Evolutionary conservation across 2,888 invertebrate genomes (phyloP).

Genomic region (Anarsia innoxiella): DNA sequence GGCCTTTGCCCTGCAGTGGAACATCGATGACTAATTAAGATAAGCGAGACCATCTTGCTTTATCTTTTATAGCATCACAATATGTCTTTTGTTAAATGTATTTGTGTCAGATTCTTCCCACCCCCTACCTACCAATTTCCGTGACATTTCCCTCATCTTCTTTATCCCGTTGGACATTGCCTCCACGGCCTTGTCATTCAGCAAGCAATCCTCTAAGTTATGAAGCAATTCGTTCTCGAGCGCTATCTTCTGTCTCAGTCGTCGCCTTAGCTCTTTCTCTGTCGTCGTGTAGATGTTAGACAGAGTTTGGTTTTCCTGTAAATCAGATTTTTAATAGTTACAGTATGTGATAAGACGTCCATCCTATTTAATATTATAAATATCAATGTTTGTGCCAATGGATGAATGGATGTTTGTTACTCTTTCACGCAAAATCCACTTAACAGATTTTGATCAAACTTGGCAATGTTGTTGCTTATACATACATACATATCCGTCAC

Average conservation of each 20-base stretch:
- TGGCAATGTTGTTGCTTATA: no score
- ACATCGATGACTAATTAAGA: no score
- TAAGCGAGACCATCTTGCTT: no score
- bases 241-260: slow-evolving; percentile 66
- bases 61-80: no score
- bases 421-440: no score
- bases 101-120: no score
- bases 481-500: no score
- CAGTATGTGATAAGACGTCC: neutral
- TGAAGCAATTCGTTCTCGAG: slow-evolving; percentile 79
- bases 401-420: no score
- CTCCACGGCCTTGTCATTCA: slow-evolving; percentile 80
- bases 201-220: slow-evolving; percentile 79
- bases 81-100: no score
- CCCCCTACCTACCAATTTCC: slow-evolving; percentile 63
- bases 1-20: no score
- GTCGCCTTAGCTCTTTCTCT: slow-evolving; percentile 61
- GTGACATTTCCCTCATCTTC: slow-evolving; percentile 63
- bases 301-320: slow-evolving; percentile 68
- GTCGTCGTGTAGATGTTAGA: slow-evolving; percentile 48
- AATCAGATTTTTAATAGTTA: slow-evolving; percentile 12
- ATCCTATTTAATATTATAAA: neutral
- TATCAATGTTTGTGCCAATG: no score
- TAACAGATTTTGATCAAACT: no score
- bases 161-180: slow-evolving; percentile 66